These are phyloP conservation scores for Epizoanthus ramosus DNA, from an alignment of 92 coral and sea anemone genomes.

Conservation along the genomic window DNA sequence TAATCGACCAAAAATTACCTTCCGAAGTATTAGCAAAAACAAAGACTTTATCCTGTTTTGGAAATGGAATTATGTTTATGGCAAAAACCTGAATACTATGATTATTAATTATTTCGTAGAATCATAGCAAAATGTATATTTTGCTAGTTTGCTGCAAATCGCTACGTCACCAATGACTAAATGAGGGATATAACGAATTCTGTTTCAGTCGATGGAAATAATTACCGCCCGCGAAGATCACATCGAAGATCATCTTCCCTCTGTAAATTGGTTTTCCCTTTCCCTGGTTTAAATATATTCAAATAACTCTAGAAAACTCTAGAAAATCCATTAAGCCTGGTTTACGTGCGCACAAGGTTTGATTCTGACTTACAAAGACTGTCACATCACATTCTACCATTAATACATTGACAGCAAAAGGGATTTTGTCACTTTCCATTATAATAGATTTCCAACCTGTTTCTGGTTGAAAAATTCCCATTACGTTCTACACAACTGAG, in stretches of 20 bases:
- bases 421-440: background rate
- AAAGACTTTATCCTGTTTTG: background rate
- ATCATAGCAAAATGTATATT: background rate
- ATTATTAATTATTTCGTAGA: background rate
- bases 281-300: slow-evolving; percentile 2
- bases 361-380: slow-evolving; percentile 10
- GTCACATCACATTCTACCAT: background rate
- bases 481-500: background rate
- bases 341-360: background rate
- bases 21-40: background rate
- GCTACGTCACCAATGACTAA: background rate
- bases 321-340: background rate
- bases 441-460: background rate
- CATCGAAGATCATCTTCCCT: no score
- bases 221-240: slow-evolving; percentile 10
- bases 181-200: background rate
- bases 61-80: background rate
- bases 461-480: background rate
- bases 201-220: background rate
- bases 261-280: background rate
- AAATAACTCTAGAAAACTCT: background rate
- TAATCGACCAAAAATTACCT: slow-evolving; percentile 9
- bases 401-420: background rate
- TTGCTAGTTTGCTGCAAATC: background rate
- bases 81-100: no score